Evolutionary conservation across 1,140 invertebrate genomes (phyloP), one percentile per base, ranked within the genome.

Genomic region (Nylanderia fulva): DNA sequence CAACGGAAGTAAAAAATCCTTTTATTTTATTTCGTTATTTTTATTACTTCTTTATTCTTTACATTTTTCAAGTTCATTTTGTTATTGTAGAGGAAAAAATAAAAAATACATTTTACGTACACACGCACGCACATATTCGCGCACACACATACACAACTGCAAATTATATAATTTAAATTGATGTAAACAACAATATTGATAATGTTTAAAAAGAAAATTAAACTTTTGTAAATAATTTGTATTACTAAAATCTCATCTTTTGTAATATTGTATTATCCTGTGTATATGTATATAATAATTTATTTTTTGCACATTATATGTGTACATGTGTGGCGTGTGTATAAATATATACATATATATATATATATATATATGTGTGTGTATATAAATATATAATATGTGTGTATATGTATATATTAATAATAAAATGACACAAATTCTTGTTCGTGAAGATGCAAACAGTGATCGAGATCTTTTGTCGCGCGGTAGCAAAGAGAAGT

Each of bases 401-500:
- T 33, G 29, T 33, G 3, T 33, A 33, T 33, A 33, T 33, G 3
- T 33, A 33, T 33, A 7, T 48, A 13, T 45, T 48, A 48, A 48
- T 48, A 36, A 33, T 45, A 6, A 36, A 36, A 64, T 64, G 29
- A 48, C 0, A 4, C 1, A 45, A 77, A 79, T 60, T 74, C 72
- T 1, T 42, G 0, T 72, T 54, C 45, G 15, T 15, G 6, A 52
- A 84, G 84, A 66, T 85, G 33, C 21, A 11, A 84, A 88, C 74
- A 83, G 56, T 80, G 74, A 84, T 85, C 83, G 84, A 54, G 91
- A 88, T 21, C 58, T 15, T 69, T 69, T 91, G 39, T 87, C 89
- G 6, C 48, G 83, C 7, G 66, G 91, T 27, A 63, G 77, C n/a
- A 90, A 92, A 54, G 88, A 91, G 24, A 83, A 89, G 21, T 87